These are phyloP conservation scores for Ochropleura plecta DNA, from an alignment of 2,888 invertebrate species.

Conservation along the genomic window DNA sequence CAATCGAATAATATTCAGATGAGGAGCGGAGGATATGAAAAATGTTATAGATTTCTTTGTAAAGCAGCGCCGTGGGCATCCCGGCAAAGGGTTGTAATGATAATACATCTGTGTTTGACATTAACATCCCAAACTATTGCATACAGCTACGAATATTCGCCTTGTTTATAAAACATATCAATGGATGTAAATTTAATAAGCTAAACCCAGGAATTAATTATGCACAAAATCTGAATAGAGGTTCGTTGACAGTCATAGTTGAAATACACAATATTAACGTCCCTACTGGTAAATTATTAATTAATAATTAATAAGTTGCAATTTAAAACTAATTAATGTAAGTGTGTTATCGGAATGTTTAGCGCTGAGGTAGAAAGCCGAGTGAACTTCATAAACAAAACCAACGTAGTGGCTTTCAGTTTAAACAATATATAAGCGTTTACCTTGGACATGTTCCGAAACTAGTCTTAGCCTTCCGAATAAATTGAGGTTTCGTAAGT, in stretches of 20 bases:
- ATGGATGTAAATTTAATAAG: constrained; percentile 19
- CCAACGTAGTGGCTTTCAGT: constrained; percentile 23
- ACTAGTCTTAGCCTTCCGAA: constrained; percentile 42
- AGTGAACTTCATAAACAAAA: constrained; percentile 24
- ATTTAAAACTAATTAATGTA: background rate
- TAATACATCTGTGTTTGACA: constrained; percentile 59
- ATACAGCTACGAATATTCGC: background rate
- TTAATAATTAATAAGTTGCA: background rate
- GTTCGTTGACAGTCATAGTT: background rate
- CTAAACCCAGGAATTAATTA: constrained; percentile 2
- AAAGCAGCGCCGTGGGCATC: constrained; percentile 62
- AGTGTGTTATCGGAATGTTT: constrained; percentile 6
- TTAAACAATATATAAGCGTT: constrained; percentile 11
- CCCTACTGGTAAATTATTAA: background rate
- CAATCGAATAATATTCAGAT: constrained; percentile 82
- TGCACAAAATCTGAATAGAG: constrained; percentile 5
- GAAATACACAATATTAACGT: constrained; percentile 11
- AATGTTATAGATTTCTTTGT: constrained; percentile 72
- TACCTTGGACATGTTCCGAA: constrained; percentile 42
- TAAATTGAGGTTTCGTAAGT: constrained; percentile 64
- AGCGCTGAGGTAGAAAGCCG: constrained; percentile 7
- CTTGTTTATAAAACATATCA: constrained; percentile 9
- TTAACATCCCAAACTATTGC: constrained; percentile 27
- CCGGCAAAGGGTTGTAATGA: constrained; percentile 60
- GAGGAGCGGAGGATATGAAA: constrained; percentile 74